A percentile compares a stretch with the other conserved stretches of the same genome.
These are phyloP conservation scores for Helicolenus hilgendorfi DNA, from an alignment of 2,797 vertebrate species.

Conservation along the genomic window DNA sequence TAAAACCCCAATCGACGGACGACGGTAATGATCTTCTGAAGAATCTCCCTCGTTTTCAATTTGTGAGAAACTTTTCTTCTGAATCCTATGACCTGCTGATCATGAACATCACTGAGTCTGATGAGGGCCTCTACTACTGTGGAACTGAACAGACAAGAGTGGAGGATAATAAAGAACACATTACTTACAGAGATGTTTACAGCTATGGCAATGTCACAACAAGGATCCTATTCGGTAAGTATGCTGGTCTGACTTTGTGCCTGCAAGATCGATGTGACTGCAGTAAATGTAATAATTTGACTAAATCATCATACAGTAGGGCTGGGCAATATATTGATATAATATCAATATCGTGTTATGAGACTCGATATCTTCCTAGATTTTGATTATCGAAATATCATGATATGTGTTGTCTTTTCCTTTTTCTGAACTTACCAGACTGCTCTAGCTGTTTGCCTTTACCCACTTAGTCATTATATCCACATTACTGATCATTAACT, in stretches of 20 bases:
- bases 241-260: background rate
- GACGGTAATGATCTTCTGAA: fast-evolving
- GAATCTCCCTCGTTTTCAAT: background rate
- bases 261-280: background rate
- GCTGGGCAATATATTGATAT: too few species aligned
- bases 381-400: too few species aligned
- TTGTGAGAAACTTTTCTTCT: background rate
- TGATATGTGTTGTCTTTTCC: too few species aligned
- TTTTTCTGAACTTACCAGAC: too few species aligned
- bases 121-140: constrained; percentile 73
- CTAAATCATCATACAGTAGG: background rate
- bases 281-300: background rate
- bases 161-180: fast-evolving
- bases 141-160: background rate
- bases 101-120: constrained; percentile 33
- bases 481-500: too few species aligned
- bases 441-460: too few species aligned
- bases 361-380: too few species aligned
- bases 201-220: constrained; percentile 14
- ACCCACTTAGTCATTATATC: too few species aligned
- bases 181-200: fast-evolving
- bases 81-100: constrained; percentile 58
- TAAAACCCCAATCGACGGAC: fast-evolving
- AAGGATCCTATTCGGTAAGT: constrained; percentile 46
- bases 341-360: too few species aligned